Conservation (phyloP, 2,888 invertebrate species). For the Caenorhabditis sp. region DNA sequence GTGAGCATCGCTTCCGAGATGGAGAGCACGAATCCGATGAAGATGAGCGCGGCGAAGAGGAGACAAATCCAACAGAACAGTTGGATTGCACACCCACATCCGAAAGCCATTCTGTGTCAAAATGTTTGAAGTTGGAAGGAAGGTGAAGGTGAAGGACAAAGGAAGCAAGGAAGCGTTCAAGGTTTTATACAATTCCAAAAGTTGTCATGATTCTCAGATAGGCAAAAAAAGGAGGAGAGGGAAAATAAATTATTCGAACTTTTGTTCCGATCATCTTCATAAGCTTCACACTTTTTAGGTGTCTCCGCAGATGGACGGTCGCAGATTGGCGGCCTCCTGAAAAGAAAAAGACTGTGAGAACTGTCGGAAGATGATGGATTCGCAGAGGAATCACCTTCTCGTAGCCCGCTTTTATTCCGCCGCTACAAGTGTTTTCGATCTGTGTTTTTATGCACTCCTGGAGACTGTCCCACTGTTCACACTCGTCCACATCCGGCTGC, state of each 20-base stretch:
- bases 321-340: constrained; percentile 45
- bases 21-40: constrained; percentile 19
- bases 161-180: background rate
- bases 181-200: constrained; percentile 1
- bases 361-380: constrained; percentile 7
- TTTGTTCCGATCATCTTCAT: too few species aligned
- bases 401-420: constrained; percentile 18
- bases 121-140: background rate
- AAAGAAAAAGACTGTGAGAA: constrained; percentile 20
- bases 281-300: constrained; percentile 7
- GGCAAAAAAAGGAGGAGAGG: too few species aligned
- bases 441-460: constrained; percentile 36
- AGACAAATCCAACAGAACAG: constrained; percentile 42
- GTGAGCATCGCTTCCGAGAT: constrained; percentile 16
- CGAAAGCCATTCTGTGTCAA: background rate
- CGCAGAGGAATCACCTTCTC: constrained; percentile 34
- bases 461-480: constrained; percentile 23
- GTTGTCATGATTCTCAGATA: background rate
- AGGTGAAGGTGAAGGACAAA: background rate
- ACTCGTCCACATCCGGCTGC: constrained; percentile 6
- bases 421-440: constrained; percentile 24
- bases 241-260: background rate
- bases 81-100: constrained; percentile 31
- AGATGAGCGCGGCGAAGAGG: constrained; percentile 7
- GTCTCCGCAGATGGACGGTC: constrained; percentile 30